Evolutionary conservation across 2,113 vertebrate genomes (phyloP).

Genomic region (Carlito syrichta): DNA sequence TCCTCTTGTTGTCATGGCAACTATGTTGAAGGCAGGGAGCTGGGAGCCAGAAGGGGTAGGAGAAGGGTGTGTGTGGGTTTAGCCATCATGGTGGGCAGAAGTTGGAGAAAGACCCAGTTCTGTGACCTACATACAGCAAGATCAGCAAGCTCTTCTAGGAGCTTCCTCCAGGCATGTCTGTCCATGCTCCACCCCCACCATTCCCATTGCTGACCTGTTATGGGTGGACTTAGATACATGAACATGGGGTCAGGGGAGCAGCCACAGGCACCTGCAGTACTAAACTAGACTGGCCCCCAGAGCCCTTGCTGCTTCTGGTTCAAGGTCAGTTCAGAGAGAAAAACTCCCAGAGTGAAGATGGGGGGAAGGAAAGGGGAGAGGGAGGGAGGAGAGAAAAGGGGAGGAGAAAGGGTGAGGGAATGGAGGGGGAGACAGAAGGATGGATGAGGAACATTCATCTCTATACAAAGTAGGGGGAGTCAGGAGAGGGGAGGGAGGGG

Average conservation of each 20-base stretch:
- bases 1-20: fast-evolving
- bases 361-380: no score
- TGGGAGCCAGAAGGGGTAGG: neutral
- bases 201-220: no score
- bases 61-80: neutral
- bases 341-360: neutral
- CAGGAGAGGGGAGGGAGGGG: neutral
- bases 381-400: neutral
- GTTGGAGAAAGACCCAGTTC: neutral
- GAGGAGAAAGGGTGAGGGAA: neutral
- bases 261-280: neutral
- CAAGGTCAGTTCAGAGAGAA: slow-evolving; percentile 17
- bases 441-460: neutral
- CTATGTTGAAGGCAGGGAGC: no score
- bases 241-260: neutral
- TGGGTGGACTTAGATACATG: neutral
- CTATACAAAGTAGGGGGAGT: neutral
- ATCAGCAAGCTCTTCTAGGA: neutral
- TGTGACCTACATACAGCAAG: fast-evolving
- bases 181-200: fast-evolving
- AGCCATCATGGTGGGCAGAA: fast-evolving
- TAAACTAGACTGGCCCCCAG: neutral
- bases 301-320: neutral
- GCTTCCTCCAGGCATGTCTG: neutral
- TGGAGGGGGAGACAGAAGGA: neutral